Evolutionary conservation across 2,888 invertebrate species (phyloP), one percentile per base, ranked within the genome.

Genomic region (Andrena dorsata): DNA sequence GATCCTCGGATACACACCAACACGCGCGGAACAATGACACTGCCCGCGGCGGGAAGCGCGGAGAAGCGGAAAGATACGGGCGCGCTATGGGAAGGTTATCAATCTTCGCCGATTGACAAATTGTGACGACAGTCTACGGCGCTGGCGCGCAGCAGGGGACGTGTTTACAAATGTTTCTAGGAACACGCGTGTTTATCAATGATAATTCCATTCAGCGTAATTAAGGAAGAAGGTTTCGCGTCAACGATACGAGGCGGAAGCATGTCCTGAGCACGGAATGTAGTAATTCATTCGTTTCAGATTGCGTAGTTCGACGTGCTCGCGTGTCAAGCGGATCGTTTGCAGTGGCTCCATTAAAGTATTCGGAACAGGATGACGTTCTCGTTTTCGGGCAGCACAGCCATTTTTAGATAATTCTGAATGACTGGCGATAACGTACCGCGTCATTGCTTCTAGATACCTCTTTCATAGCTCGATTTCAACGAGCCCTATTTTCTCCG

Each of bases 11-110:
- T 30, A 35, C 32, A 56, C 56, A 26, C 1, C 8, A 8, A 20
- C 56, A 26, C 23, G 23, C 56, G 23, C 23, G 20, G 8, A 63
- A 47, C 58, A 2, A 10, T 10, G 32, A 32, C 10, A 20, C 53
- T 10, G 13, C 13, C 13, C 6, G 47, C 7, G 4, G 47, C 2
- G 47, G 8, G 30, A 13, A 13, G 41, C 2, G 6, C 41, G 0
- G n/a, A 1, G 23, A 26, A 23, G 30, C 51, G 66, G 77, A 61
- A 75, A 66, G 66, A 53, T 66, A 78, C 74, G 10, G 10, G 30
- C 30, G 30, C 8, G 20, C 30, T 5, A 61, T 3, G 16, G 28
- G 26, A 28, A 32, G 60, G 60, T 58, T 74, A 66, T 66, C 65
- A 10, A 73, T 23, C 8, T 23, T 47, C 2, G 35, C 10, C 10